Evolutionary conservation across 2,888 invertebrate genomes (phyloP), one percentile per base, ranked within the genome.

Genomic region (Seira ritae): DNA sequence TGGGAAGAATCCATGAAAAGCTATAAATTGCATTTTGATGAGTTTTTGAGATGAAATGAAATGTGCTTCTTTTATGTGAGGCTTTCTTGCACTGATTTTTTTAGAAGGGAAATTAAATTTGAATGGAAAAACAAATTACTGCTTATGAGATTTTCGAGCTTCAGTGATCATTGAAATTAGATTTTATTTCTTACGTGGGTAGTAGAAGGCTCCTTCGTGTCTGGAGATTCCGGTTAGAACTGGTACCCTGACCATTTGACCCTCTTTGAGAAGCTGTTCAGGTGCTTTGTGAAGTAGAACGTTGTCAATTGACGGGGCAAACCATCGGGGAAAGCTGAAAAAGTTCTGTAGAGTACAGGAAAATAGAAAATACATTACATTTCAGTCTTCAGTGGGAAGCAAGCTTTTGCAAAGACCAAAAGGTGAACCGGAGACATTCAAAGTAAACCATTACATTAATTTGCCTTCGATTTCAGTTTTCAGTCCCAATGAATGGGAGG

Each of bases 291-390:
- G 85, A 37, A 89, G 81, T 17, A 89, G 80, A 19, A 84, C 79
- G 31, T 88, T 84, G 80, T 89, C 89, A 31, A 89, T 83, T 12
- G 85, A 86, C 10, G 89, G 89, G 22, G 88, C 89, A 76, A 89
- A 89, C 89, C 89, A 89, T n/a, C 89, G 89, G 8, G 89, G 89
- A 80, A 89, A 89, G 71, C 87, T 86, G 84, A 88, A 89, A 78
- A 89, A 89, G 31, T 85, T 87, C 89, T 89, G 72, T 0, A 81
- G 76, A 84, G 66, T 12, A 42, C 42, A 42, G 6, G 12, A 6
- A 42, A 42, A 8, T 8, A 42, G 42, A 42, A 73, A 79, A 37
- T 65, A 67, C 46, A 78, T 62, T 15, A 50, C 50, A 50, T 62
- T 20, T 19, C 8, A 62, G 15, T 62, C n/a, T 19, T 19, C 62